Evolutionary conservation across 2,888 invertebrate species (phyloP).

Genomic region (Monoplex corrugatus): DNA sequence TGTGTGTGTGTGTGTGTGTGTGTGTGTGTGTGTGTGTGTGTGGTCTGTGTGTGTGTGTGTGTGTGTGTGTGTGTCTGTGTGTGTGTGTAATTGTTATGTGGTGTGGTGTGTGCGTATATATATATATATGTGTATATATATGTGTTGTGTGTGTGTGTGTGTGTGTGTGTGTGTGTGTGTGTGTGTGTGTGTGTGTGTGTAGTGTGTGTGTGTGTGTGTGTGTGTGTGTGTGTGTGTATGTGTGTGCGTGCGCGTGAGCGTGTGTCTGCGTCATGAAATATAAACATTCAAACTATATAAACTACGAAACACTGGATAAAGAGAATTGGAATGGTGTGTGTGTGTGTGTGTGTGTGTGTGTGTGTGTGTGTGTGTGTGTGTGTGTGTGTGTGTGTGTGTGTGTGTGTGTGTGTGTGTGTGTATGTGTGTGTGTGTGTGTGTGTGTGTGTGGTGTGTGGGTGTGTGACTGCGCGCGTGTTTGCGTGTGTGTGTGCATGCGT

Average conservation of each 20-base stretch:
- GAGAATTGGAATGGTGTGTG: no score
- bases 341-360: not conserved
- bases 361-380: slow-evolving; percentile 1
- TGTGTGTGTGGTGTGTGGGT: not conserved
- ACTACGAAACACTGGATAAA: no score
- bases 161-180: no score
- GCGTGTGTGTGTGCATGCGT: not conserved
- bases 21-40: not conserved
- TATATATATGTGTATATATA: no score
- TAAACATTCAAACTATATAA: no score
- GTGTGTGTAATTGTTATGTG: not conserved
- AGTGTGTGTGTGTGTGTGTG: no score
- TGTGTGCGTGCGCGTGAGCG: no score
- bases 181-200: no score
- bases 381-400: not conserved
- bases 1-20: not conserved
- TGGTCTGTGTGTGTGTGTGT: not conserved
- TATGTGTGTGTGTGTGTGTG: not conserved
- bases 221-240: no score
- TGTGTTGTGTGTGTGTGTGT: not conserved
- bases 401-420: slow-evolving; percentile 28
- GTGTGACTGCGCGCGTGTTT: not conserved
- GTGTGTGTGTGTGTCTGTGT: not conserved
- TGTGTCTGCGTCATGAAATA: no score
- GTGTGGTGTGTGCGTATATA: no score